Evolutionary conservation across 1,140 invertebrate genomes (phyloP), one percentile per base, ranked within the genome.

Genomic region (Panulirus ornatus): DNA sequence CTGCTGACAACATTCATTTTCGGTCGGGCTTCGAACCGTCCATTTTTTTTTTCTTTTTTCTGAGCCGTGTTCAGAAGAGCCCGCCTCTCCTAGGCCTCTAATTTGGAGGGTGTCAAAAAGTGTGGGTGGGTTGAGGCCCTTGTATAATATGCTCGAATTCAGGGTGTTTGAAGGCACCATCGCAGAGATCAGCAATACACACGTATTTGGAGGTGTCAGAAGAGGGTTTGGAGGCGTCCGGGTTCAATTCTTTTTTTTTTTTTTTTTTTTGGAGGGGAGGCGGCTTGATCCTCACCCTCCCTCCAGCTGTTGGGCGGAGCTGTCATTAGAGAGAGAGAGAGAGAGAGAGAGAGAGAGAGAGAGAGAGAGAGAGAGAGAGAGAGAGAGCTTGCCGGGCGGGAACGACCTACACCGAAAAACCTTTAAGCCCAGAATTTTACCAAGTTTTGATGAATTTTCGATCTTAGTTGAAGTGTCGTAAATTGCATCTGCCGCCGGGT

Each of bases 361-460:
- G 1, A 8, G 3, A 84, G 82, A 44, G 82, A 38, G 36, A 2
- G 2, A 14, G 3, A 22, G 36, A 36, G 38, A 16, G 36, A n/a
- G 27, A 16, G 70, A 16, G 1, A 8, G 3, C n/a, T n/a, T n/a
- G n/a, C n/a, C n/a, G 78, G 42, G 78, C 19, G 51, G n/a, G 51
- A 30, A 27, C 34, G 16, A 42, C 34, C 30, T n/a, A 66, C 36
- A 42, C 34, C 40, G 36, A 19, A 66, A 83, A 83, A 83, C 81
- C 81, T 83, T 83, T 66, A 83, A 83, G 81, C 81, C 51, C 81
- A 83, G 81, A 83, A 83, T 83, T 83, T 83, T 83, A 40, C 81
- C 81, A 83, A 83, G 81, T 83, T 83, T 83, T 83, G 81, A 83
- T 83, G 81, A 66, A 83, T 83, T 83, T 83, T 83, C 81, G 81